Evolutionary conservation across 1,140 invertebrate genomes (phyloP).

Genomic region (Dinothrombium tinctorium): DNA sequence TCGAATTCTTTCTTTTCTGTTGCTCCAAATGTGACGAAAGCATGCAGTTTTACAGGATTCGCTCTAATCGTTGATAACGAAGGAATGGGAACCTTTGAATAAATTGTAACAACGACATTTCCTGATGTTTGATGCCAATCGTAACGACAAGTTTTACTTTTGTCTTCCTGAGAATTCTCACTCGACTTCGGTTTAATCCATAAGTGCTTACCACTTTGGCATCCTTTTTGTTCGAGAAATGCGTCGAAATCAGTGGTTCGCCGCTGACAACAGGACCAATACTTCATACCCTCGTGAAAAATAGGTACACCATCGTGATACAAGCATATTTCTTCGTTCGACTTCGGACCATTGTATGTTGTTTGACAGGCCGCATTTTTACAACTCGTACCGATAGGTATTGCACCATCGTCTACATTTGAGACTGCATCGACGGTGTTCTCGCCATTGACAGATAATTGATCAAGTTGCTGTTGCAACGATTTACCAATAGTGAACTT

Average conservation of each 20-base stretch:
- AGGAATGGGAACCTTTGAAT: slow-evolving; percentile 70
- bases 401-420: slow-evolving; percentile 17
- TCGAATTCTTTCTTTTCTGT: slow-evolving; percentile 46
- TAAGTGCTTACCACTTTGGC: slow-evolving; percentile 41
- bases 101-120: slow-evolving; percentile 58
- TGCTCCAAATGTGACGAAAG: slow-evolving; percentile 44
- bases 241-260: slow-evolving; percentile 89
- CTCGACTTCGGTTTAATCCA: slow-evolving; percentile 40
- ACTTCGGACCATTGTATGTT: slow-evolving; percentile 39
- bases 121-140: slow-evolving; percentile 79
- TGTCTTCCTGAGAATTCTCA: slow-evolving; percentile 21
- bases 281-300: slow-evolving; percentile 92
- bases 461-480: not conserved
- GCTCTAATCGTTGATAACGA: slow-evolving; percentile 43
- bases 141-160: slow-evolving; percentile 48
- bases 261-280: slow-evolving; percentile 97
- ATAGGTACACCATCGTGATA: slow-evolving; percentile 73
- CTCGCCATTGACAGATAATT: not conserved
- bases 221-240: slow-evolving; percentile 64
- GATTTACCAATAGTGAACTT: not conserved
- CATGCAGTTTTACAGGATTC: slow-evolving; percentile 54
- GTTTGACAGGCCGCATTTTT: slow-evolving; percentile 61
- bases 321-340: slow-evolving; percentile 38
- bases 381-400: slow-evolving; percentile 51
- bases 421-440: not conserved